phyloP scores from a whole-genome alignment of 2,888 invertebrate genomes.

The Serripes groenlandicus region DNA sequence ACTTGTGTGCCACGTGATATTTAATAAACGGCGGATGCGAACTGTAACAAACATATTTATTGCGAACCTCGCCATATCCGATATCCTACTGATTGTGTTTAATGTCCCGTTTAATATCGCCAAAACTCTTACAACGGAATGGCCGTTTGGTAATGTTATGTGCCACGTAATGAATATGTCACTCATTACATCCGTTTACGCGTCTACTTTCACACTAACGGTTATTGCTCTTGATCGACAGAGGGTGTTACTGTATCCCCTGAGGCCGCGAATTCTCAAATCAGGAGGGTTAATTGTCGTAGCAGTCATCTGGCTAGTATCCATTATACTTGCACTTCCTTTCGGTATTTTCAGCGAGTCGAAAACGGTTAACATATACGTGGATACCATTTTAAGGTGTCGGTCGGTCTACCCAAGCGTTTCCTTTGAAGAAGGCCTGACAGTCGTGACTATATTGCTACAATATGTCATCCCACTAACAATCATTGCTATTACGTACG shows the following conservation, averaged over 20 bases:
- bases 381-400: conserved; percentile 79
- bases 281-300: conserved; percentile 84
- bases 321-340: conserved; percentile 84
- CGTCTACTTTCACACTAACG: conserved; percentile 87
- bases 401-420: conserved; percentile 82
- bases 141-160: conserved; percentile 87
- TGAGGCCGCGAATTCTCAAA: conserved; percentile 85
- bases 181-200: conserved; percentile 86
- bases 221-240: conserved; percentile 87
- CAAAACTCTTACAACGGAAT: conserved; percentile 85
- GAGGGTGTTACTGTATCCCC: conserved; percentile 86
- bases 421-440: conserved; percentile 84
- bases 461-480: conserved; percentile 86
- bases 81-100: conserved; percentile 82
- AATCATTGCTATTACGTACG: conserved; percentile 86
- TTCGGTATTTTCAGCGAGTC: conserved; percentile 85
- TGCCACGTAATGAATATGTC: conserved; percentile 86
- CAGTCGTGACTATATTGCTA: conserved; percentile 84
- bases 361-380: conserved; percentile 68
- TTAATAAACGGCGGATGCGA: conserved; percentile 80
- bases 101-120: conserved; percentile 87
- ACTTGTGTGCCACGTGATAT: conserved; percentile 83
- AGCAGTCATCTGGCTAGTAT: conserved; percentile 85
- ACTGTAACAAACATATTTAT: conserved; percentile 85
- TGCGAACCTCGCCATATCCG: conserved; percentile 82